Base-by-base conservation (phyloP, 2,888 invertebrate species). In the Drosophila bunnanda region DNA sequence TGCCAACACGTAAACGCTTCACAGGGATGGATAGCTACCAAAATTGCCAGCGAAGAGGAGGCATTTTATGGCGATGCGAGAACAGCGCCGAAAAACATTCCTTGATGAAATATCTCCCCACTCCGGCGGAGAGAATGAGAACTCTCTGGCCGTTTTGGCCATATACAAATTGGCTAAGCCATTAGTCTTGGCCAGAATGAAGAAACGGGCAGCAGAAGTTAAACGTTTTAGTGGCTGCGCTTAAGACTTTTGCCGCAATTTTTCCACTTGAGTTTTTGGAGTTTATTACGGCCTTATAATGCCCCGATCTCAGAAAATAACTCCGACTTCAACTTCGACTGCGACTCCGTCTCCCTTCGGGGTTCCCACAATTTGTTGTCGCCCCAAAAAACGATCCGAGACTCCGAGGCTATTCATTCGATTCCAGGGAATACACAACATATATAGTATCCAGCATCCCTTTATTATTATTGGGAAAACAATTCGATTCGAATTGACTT, bases 401-500 rank as follows among this genome's bases (percentile, higher is more conserved):
- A 6, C 20, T 32, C 20, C 50, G 32, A 15, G 38, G 58, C 75
- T 65, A 78, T 74, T 81, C 78, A 78, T 62, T 64, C 78, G 59
- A 76, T 82, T 82, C 83, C 68, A 32, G 5, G 52, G 87, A 88
- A 82, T 57, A 32, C 39, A 17, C 39, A 10, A 4, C n/a, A 22
- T 59, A 41, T 9, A n/a, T 10, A 5, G 39, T 10, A 17, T 39
- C 39, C 39, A 66, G 75, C 68, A 56, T 48, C 66, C 70, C 53
- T 61, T 61, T 59, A 72, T 80, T 89, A 87, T 90, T 89, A 89
- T 90, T 88, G 86, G 78, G 75, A 80, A 86, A 86, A 90, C 87
- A 89, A 90, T 90, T 90, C 87, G 88, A 89, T 90, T 85, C 78
- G 90, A 87, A 89, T 87, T 90, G 90, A 89, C 90, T 89, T 89